Evolutionary conservation across 2,888 invertebrate species (phyloP).

Genomic region (Strigamia crassipes): DNA sequence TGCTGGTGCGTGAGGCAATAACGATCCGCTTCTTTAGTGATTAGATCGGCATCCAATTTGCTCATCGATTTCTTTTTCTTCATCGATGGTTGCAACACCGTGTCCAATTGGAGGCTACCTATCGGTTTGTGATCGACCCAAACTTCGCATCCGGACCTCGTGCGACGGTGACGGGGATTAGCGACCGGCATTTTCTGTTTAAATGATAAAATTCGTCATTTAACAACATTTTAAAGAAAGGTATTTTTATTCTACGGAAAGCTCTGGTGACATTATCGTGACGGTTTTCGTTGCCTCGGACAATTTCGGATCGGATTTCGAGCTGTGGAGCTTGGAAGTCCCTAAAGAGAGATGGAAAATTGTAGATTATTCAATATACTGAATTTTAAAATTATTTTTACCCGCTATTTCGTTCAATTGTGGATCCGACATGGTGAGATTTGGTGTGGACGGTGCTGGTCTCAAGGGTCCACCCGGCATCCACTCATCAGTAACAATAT

Average conservation of each 20-base stretch:
- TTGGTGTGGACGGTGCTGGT: conserved; percentile 31
- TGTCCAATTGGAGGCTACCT: conserved; percentile 74
- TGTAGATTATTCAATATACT: not conserved
- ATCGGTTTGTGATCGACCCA: conserved; percentile 92
- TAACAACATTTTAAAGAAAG: not conserved
- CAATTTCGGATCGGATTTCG: conserved; percentile 46
- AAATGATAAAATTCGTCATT: conserved; percentile 18
- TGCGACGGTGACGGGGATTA: conserved; percentile 76
- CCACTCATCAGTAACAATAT: conserved; percentile 64
- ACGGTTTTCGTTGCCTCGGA: conserved; percentile 52
- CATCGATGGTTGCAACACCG: conserved; percentile 81
- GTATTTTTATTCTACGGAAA: conserved; percentile 4
- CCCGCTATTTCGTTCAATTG: not conserved
- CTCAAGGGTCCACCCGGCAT: conserved; percentile 36
- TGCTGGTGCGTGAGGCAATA: conserved; percentile 93
- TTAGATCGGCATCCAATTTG: conserved; percentile 75
- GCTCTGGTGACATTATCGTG: not conserved
- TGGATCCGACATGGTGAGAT: not conserved
- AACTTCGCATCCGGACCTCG: conserved; percentile 74
- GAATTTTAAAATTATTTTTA: not conserved
- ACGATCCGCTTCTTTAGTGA: conserved; percentile 67
- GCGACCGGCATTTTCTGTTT: conserved; percentile 69
- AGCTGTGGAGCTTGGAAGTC: not conserved
- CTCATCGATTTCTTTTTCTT: conserved; percentile 81
- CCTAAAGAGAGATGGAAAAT: not conserved